Evolutionary conservation across 2,113 vertebrate species (phyloP).

Genomic region (Tragulus kanchil): DNA sequence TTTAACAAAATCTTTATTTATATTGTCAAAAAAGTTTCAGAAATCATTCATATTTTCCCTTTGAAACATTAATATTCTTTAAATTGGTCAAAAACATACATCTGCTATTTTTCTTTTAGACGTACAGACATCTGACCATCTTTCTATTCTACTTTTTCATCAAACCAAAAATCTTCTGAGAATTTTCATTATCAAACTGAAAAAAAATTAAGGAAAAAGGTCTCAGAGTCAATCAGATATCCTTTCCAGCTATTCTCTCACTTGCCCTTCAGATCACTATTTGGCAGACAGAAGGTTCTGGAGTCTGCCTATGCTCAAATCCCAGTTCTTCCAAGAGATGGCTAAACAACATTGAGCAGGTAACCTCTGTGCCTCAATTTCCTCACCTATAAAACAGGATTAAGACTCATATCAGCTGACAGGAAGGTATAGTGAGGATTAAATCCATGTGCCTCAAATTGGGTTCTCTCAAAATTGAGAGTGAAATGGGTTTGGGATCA

Average conservation of each 20-base stretch:
- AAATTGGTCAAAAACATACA: neutral
- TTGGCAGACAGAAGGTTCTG: neutral
- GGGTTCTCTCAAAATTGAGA: neutral
- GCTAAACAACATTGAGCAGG: neutral
- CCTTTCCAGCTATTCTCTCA: neutral
- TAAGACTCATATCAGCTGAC: neutral
- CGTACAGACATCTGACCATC: neutral
- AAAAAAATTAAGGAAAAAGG: neutral
- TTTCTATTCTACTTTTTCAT: neutral
- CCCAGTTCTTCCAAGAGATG: neutral
- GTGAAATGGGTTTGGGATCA: neutral
- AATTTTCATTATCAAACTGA: neutral
- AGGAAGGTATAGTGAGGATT: neutral
- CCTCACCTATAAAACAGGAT: neutral
- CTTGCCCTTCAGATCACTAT: neutral
- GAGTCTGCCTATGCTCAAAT: neutral
- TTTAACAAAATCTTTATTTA: no score
- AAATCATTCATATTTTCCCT: neutral
- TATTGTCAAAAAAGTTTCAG: neutral
- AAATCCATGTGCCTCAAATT: neutral
- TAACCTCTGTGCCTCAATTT: neutral
- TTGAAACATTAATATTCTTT: constrained; percentile 11
- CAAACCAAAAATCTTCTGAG: constrained; percentile 45
- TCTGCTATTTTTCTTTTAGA: neutral
- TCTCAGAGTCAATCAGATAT: neutral